Evolutionary conservation across 30 jellyfish, hydroid and myxozoan genomes (phyloP), one percentile per base, ranked within the genome.

Genomic region (Sanderia malayensis): DNA sequence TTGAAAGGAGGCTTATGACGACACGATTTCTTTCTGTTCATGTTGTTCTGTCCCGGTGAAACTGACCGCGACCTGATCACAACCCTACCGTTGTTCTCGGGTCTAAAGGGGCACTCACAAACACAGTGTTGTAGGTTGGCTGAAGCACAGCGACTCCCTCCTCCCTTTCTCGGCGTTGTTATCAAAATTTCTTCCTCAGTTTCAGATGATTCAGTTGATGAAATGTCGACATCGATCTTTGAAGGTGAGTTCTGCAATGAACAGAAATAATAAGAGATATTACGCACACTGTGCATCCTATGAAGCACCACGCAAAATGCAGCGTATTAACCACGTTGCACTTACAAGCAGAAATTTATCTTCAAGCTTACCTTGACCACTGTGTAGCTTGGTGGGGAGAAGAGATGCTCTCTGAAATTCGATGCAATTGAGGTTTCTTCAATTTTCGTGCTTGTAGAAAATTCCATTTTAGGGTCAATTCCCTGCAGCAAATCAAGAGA

Each of bases 31-130:
- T 55, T 53, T 26, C 71, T 46, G 32, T 55, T 53, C 19, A 61
- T 46, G 32, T 52, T 26, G 2, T 64, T 67, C 4, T 30, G 61
- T 20, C 81, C 76, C 0, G 82, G 90, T 7, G 85, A 68, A 2
- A 70, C 74, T 2, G 87, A 70, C 85, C 94, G 69, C 69, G 79
- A 27, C 22, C 74, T 53, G 61, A 71, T 24, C 29, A 34, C 68
- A 60, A 65, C 58, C n/a, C 65, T 70, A 41, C 74, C 80, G 27
- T 62, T 77, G 44, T 46, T 74, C 19, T 71, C 96, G 9, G 79
- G 82, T 26, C 86, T 31, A 8, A 29, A 41, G 0, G 85, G 89
- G 46, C 96, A 86, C 22, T 86, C 96, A 32, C 96, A 86, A 30
- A 86, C 72, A 66, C 96, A 79, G 59, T 86, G 88, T 7, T 20